phyloP scores from a whole-genome alignment of 1,140 invertebrate species.

The Solenopsis fugax region DNA sequence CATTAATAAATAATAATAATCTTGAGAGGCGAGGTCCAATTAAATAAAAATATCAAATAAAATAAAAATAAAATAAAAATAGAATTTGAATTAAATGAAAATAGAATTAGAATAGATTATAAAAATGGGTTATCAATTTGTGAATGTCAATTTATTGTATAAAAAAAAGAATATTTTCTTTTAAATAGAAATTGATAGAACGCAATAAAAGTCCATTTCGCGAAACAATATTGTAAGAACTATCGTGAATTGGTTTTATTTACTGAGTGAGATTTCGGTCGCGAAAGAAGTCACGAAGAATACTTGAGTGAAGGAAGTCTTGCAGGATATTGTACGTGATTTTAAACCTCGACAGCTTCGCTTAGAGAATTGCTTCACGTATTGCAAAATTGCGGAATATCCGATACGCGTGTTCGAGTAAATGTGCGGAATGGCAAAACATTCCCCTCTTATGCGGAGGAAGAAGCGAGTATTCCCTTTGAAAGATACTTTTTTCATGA shows the following conservation, averaged over 20 bases:
- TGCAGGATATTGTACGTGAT: constrained; percentile 35
- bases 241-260: constrained; percentile 20
- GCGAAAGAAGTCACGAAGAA: constrained; percentile 2
- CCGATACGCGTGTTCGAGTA: constrained; percentile 31
- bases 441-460: constrained; percentile 42
- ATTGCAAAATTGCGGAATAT: constrained; percentile 1
- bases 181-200: not conserved
- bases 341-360: constrained; percentile 39
- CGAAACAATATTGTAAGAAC: not conserved
- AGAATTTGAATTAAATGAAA: no score
- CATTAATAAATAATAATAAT: no score
- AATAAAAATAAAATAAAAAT: no score
- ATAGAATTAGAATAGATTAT: no score
- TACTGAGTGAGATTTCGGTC: not conserved
- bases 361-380: constrained; percentile 14
- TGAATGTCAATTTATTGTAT: no score
- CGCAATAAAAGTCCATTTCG: not conserved
- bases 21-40: no score
- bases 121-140: no score
- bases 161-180: not conserved
- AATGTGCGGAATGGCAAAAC: constrained; percentile 67
- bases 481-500: constrained; percentile 62
- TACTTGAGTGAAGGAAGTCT: constrained; percentile 3
- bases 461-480: constrained; percentile 65
- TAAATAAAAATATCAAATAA: no score